Evolutionary conservation across 2,113 vertebrate species (phyloP).

Genomic region (Panurus biarmicus): DNA sequence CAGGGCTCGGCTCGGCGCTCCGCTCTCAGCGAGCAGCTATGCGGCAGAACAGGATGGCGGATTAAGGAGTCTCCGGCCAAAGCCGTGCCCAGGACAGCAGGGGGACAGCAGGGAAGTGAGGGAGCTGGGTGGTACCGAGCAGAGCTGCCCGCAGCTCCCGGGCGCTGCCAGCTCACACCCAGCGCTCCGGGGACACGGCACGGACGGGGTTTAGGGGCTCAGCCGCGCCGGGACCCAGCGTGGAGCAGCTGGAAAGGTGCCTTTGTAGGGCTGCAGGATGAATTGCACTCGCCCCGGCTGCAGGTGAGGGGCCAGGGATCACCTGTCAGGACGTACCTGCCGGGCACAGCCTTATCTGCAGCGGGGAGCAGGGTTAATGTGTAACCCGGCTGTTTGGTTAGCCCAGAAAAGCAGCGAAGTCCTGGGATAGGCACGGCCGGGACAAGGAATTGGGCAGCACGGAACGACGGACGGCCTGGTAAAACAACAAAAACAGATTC

Average conservation of each 20-base stretch:
- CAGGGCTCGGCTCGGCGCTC: background rate
- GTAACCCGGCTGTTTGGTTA: slow-evolving; percentile 53
- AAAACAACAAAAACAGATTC: background rate
- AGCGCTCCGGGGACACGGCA: background rate
- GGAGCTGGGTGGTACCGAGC: background rate
- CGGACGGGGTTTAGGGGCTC: background rate
- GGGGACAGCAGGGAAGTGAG: background rate
- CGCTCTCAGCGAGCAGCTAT: slow-evolving; percentile 41
- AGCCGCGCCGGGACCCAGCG: background rate
- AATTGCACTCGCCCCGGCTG: background rate
- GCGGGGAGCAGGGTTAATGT: slow-evolving; percentile 54
- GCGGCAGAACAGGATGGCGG: slow-evolving; percentile 47
- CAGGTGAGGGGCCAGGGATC: background rate
- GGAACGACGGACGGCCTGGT: background rate
- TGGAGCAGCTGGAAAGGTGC: accelerated
- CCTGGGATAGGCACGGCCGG: background rate
- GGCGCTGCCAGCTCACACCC: background rate
- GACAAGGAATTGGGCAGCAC: background rate
- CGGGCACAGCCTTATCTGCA: background rate
- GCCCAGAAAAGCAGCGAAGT: background rate
- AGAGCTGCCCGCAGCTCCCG: background rate
- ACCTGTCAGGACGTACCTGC: accelerated
- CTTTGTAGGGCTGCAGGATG: accelerated
- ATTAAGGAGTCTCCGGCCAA: slow-evolving; percentile 8
- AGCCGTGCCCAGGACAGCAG: background rate